phyloP scores from a whole-genome alignment of 2,113 vertebrate species.

The Halcyon malimbica region DNA sequence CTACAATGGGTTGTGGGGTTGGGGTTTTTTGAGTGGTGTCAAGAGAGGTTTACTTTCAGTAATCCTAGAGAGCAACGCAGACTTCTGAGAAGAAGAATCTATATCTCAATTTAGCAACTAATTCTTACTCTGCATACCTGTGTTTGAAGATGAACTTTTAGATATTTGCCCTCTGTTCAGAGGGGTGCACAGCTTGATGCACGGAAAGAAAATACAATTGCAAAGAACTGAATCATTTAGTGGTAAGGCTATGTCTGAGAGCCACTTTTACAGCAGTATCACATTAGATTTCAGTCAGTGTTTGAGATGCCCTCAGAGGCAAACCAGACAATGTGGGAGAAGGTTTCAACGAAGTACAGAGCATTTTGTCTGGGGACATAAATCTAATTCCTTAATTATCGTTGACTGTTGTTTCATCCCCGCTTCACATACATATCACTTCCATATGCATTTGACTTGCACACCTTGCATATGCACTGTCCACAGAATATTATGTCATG shows the following conservation, averaged over 20 bases:
- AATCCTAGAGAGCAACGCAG: not conserved
- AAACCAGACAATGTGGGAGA: not conserved
- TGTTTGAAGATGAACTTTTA: not conserved
- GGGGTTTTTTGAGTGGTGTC: not conserved
- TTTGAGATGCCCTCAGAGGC: not conserved
- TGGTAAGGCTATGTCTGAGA: not conserved
- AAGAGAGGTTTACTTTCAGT: not conserved
- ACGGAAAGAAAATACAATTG: rapidly evolving
- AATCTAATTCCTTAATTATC: not conserved
- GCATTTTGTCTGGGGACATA: not conserved
- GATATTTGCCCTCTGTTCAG: not conserved
- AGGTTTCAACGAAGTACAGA: not conserved
- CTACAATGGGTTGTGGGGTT: not conserved
- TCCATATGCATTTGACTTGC: not conserved
- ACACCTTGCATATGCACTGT: not conserved
- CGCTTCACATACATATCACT: not conserved
- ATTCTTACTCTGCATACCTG: not conserved
- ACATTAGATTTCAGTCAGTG: not conserved
- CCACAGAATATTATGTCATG: not conserved
- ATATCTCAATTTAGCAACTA: not conserved
- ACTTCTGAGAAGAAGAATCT: not conserved
- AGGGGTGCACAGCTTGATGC: not conserved
- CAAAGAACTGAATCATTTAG: not conserved
- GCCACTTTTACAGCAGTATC: not conserved
- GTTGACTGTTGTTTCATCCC: not conserved